Conservation (phyloP, 1,140 invertebrate species). For the Galleria mellonella region DNA sequence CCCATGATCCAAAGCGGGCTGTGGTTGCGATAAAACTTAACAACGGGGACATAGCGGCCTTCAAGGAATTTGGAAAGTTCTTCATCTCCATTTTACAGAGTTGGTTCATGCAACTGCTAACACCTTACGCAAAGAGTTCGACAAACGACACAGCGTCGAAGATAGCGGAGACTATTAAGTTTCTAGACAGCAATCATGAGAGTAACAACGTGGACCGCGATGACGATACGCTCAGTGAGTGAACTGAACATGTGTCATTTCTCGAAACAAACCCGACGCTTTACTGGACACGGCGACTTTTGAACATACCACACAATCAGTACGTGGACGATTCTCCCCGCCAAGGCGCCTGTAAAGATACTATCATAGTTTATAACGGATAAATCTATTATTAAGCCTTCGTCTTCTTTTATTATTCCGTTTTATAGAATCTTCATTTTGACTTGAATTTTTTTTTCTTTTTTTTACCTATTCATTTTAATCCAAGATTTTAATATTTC, state of each 20-base stretch:
- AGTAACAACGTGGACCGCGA: not conserved
- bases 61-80: slow-evolving; percentile 42
- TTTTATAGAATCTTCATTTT: not conserved
- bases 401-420: not conserved
- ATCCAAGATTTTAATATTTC: too few relatives aligned
- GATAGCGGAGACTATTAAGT: slow-evolving; percentile 3
- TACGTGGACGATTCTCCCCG: not conserved
- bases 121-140: slow-evolving; percentile 6
- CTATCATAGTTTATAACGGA: not conserved
- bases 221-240: not conserved
- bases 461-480: not conserved
- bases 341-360: not conserved
- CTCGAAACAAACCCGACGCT: not conserved
- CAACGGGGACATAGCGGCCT: slow-evolving; percentile 25
- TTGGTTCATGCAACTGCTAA: slow-evolving; percentile 31
- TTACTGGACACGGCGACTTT: not conserved
- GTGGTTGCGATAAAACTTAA: slow-evolving; percentile 12
- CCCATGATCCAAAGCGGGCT: slow-evolving; percentile 13
- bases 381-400: not conserved
- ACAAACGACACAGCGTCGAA: slow-evolving; percentile 5
- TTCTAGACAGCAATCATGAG: not conserved
- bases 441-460: not conserved
- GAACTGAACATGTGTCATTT: too few relatives aligned
- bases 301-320: not conserved
- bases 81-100: slow-evolving; percentile 22